Base-by-base conservation (phyloP, 2,113 vertebrate species). In the Mesoclemmys tuberculata region DNA sequence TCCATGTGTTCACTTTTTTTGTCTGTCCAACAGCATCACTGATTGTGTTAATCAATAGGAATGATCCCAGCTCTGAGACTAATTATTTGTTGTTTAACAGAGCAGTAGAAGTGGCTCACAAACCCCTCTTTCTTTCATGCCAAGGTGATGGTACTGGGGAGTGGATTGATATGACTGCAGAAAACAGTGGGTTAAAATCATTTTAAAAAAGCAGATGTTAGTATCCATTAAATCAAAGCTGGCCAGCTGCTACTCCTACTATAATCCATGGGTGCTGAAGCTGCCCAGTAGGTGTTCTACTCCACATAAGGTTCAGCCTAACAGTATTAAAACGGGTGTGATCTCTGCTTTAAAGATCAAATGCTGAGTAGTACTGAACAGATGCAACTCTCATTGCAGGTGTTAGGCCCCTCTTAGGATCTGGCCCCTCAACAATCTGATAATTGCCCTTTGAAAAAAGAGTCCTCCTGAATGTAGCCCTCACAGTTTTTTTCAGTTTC, bases 51-150 rank as follows among this genome's bases (percentile, higher is more conserved):
- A 81, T 87, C 83, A 94, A 68, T 9, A 85, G 14, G 16, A 92
- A 68, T 44, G 10, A 88, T 14, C 56, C 2, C 48, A 83, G 3
- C 68, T 84, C 54, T 54, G 31, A 4, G 11, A 81, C 54, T 75
- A 93, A 80, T 74, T 52, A 64, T 58, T 74, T 82, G 9, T 84
- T 88, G 35, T 74, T 41, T 91, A 78, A 52, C 71, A 92, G 88
- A 92, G 21, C 27, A 92, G 4, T 22, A 85, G 46, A 68, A 9
- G 31, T 9, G 90, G 19, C 77, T 88, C 29, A n/a, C 38, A 84
- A 3, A 35, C 31, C 46, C 5, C 1, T 10, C 81, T 48, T 19
- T 80, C 89, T 90, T 93, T 90, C 6, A 49, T 82, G 10, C 54
- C 22, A 26, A 44, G 9, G 38, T 44, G 85, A 85, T 46, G 21